Percentiles rank a stretch among this genome's conserved stretches.
Conservation (phyloP, 2,113 vertebrate species). For the Pontoporia blainvillei region DNA sequence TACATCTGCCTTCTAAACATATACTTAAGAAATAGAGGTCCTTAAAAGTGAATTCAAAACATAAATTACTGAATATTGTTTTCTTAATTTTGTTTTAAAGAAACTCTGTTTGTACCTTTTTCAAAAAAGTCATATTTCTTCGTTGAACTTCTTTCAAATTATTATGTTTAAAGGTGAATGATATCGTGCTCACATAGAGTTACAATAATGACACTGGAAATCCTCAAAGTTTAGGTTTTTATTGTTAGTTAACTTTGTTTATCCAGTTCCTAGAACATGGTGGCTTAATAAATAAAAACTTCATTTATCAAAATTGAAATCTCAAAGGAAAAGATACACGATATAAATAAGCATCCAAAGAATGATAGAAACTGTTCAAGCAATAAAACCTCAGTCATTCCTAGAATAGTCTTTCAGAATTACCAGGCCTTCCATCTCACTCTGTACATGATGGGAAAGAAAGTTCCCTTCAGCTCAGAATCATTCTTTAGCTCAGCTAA, state of each 20-base stretch:
- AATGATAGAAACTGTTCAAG: neutral
- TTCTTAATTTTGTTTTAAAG: constrained; percentile 8
- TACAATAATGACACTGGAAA: neutral
- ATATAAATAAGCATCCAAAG: neutral
- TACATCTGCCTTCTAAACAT: neutral
- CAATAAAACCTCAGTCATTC: neutral
- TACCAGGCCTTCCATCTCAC: neutral
- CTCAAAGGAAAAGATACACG: neutral
- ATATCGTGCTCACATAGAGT: neutral
- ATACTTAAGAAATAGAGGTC: neutral
- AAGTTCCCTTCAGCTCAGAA: neutral
- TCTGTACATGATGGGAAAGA: neutral
- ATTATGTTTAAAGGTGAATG: constrained; percentile 22
- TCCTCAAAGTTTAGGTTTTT: neutral
- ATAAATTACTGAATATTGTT: neutral
- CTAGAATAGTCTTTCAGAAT: neutral
- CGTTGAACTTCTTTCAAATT: neutral
- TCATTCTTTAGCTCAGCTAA: neutral
- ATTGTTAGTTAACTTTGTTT: neutral
- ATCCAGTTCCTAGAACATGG: neutral
- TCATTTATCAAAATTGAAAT: neutral
- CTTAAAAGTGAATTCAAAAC: neutral
- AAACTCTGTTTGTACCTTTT: neutral
- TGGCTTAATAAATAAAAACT: neutral
- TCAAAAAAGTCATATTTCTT: neutral